phyloP scores from a whole-genome alignment of 2,888 invertebrate species.

The Agapostemon virescens region DNA sequence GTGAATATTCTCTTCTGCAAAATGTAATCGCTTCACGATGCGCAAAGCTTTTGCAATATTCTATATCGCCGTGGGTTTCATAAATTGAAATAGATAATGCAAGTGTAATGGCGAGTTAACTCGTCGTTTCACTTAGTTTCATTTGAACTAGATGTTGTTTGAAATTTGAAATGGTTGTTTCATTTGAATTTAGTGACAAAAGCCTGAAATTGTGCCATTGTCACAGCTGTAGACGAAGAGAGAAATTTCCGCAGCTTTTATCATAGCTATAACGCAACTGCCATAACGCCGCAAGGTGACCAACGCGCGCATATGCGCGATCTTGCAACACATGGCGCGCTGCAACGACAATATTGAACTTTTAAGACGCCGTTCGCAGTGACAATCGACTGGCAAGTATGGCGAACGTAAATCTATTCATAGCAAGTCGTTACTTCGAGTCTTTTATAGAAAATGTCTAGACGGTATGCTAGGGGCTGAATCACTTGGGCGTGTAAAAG shows the following conservation, averaged over 20 bases:
- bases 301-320: neutral
- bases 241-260: neutral
- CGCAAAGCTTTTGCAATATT: too few species aligned
- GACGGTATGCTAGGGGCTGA: neutral
- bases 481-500: too few species aligned
- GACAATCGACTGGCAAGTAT: neutral
- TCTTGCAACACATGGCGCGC: neutral
- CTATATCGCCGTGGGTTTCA: too few species aligned
- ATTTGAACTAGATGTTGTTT: too few species aligned
- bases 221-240: neutral
- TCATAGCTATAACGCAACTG: constrained; percentile 5
- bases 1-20: too few species aligned
- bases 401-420: neutral
- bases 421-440: neutral
- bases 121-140: too few species aligned
- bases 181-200: too few species aligned
- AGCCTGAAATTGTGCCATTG: neutral
- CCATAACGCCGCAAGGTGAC: neutral
- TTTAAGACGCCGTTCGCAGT: neutral
- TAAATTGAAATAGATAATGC: too few species aligned
- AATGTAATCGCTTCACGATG: too few species aligned
- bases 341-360: neutral
- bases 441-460: neutral
- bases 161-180: too few species aligned
- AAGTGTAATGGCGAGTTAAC: too few species aligned